Evolutionary conservation across 2,888 invertebrate species (phyloP).

Genomic region (Lithophane ornitopus): DNA sequence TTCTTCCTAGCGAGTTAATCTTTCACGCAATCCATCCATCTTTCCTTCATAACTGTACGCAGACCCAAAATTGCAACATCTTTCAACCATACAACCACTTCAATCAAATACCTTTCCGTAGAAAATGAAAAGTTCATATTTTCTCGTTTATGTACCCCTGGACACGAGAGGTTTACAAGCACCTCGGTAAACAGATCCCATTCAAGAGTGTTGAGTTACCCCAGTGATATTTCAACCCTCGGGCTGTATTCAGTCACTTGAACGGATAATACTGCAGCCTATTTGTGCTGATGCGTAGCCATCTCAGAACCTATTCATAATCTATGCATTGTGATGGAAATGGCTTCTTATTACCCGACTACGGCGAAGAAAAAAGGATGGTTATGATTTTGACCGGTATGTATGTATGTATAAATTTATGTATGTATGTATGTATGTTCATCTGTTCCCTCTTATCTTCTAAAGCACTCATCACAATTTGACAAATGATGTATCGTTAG

Average conservation of each 20-base stretch:
- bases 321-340: not conserved
- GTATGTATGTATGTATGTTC: too few relatives aligned
- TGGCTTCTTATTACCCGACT: not conserved
- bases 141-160: slow-evolving; percentile 34
- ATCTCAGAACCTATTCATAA: slow-evolving; percentile 4
- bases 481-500: too few relatives aligned
- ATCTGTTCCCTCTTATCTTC: too few relatives aligned
- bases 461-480: too few relatives aligned
- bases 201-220: slow-evolving; percentile 48
- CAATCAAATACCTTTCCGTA: slow-evolving; percentile 42
- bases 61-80: slow-evolving; percentile 29
- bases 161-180: slow-evolving; percentile 37
- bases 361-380: too few relatives aligned
- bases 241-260: slow-evolving; percentile 38
- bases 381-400: too few relatives aligned
- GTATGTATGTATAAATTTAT: too few relatives aligned
- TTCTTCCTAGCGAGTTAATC: too few relatives aligned
- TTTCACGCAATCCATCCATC: not conserved
- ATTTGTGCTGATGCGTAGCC: slow-evolving; percentile 17
- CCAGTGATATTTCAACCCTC: slow-evolving; percentile 53
- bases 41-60: not conserved
- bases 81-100: slow-evolving; percentile 25
- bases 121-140: slow-evolving; percentile 53
- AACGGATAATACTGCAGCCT: slow-evolving; percentile 33
- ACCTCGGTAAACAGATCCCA: slow-evolving; percentile 47